A percentile compares a stretch with the other conserved stretches of the same genome.
These are phyloP conservation scores for Drosophila robusta DNA, from an alignment of 2,888 invertebrate genomes.

Conservation along the genomic window DNA sequence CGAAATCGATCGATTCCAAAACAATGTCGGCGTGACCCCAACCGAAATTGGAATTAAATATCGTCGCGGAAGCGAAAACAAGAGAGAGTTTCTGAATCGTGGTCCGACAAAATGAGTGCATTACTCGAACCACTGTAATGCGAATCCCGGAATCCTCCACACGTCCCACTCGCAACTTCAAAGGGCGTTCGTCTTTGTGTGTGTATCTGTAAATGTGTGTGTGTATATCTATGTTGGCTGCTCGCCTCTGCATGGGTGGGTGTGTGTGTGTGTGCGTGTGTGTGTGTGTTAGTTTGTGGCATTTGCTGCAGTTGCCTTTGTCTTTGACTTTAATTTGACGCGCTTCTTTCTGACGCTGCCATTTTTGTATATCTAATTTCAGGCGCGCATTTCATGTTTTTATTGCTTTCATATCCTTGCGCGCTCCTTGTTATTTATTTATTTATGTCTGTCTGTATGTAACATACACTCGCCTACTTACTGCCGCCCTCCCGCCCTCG, in stretches of 20 bases:
- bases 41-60: too few relatives aligned
- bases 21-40: too few relatives aligned
- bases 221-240: too few relatives aligned
- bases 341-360: constrained; percentile 23
- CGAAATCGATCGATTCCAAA: too few relatives aligned
- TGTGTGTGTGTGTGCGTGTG: constrained; percentile 7
- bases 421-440: constrained; percentile 53
- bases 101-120: too few relatives aligned
- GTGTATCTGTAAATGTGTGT: not conserved
- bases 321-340: constrained; percentile 58
- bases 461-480: constrained; percentile 72
- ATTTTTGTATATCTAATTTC: constrained; percentile 56
- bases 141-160: not conserved
- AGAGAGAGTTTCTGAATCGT: too few relatives aligned
- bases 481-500: constrained; percentile 28
- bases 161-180: constrained; percentile 7
- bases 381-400: constrained; percentile 63
- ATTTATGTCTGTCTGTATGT: constrained; percentile 60
- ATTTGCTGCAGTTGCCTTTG: constrained; percentile 40
- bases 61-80: too few relatives aligned
- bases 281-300: constrained; percentile 18
- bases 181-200: not conserved
- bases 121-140: too few relatives aligned
- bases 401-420: constrained; percentile 63
- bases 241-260: too few relatives aligned